Conservation (phyloP, 2,797 vertebrate genomes). For the Lepus townsendii region DNA sequence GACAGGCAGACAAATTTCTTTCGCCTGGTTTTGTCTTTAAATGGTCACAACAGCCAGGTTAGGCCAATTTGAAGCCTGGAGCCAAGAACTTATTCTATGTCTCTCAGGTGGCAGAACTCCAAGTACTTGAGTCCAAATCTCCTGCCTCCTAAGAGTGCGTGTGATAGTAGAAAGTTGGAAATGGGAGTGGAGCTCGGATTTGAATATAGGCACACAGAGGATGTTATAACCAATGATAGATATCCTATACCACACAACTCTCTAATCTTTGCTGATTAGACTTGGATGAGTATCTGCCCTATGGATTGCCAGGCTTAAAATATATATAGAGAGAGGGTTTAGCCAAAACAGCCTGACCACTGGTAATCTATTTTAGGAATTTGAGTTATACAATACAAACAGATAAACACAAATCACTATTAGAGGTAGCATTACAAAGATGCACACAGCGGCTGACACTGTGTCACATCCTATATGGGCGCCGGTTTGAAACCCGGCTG, state of each 20-base stretch:
- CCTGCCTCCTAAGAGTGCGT: too few relatives aligned
- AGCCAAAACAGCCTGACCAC: not conserved
- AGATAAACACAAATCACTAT: not conserved
- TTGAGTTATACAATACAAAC: constrained; percentile 11
- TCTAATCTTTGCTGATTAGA: not conserved
- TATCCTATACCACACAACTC: not conserved
- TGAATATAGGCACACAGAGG: not conserved
- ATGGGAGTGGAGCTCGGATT: too few relatives aligned
- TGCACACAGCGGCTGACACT: not conserved
- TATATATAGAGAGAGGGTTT: not conserved
- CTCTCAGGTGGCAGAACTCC: too few relatives aligned
- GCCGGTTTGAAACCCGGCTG: too few relatives aligned
- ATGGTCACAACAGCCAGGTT: too few relatives aligned
- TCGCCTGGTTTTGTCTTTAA: too few relatives aligned
- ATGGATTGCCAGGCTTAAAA: not conserved
- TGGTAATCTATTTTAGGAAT: not conserved
- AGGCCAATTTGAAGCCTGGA: too few relatives aligned
- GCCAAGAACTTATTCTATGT: too few relatives aligned
- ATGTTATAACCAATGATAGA: not conserved
- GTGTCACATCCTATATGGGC: too few relatives aligned
- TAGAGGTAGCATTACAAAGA: not conserved
- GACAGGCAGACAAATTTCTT: too few relatives aligned
- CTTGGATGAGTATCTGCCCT: not conserved
- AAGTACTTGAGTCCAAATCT: too few relatives aligned
- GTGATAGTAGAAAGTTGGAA: too few relatives aligned